These are phyloP conservation scores for Cyrtorhinus lividipennis DNA, from an alignment of 1,140 invertebrate genomes.

Conservation along the genomic window DNA sequence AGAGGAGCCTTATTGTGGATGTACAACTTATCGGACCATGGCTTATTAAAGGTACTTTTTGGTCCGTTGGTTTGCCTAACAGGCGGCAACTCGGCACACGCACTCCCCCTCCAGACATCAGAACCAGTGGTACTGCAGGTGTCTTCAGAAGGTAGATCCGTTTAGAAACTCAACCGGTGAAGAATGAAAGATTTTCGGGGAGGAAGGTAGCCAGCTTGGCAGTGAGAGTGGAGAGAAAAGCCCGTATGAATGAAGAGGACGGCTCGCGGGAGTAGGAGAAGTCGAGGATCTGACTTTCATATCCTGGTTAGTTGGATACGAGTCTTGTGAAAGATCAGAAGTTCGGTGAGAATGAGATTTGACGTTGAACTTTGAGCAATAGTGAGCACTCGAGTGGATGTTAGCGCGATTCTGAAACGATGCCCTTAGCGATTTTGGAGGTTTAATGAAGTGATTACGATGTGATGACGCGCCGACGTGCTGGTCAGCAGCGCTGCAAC, in stretches of 20 bases:
- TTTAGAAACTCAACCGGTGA: background rate
- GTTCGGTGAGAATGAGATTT: too few relatives aligned
- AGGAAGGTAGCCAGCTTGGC: background rate
- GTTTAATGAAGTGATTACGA: too few relatives aligned
- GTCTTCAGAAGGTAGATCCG: background rate
- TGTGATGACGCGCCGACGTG: too few relatives aligned
- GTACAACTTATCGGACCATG: background rate
- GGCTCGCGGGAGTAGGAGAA: background rate
- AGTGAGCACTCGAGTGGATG: too few relatives aligned
- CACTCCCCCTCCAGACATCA: background rate
- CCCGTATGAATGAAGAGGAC: background rate
- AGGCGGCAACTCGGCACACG: background rate
- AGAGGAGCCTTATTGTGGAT: background rate
- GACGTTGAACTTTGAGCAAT: too few relatives aligned
- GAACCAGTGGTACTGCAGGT: background rate
- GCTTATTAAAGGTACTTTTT: constrained; percentile 5
- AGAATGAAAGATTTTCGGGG: background rate
- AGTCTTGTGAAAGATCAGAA: background rate
- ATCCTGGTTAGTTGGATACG: constrained; percentile 3
- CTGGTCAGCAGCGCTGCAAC: too few relatives aligned
- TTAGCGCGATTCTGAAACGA: too few relatives aligned
- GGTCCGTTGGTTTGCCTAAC: constrained; percentile 3
- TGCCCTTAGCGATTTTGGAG: too few relatives aligned
- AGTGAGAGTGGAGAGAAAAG: constrained; percentile 5
- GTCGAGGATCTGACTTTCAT: constrained; percentile 2